These are phyloP conservation scores for Ciconia maguari DNA, from an alignment of 2,113 vertebrate genomes.

Conservation along the genomic window DNA sequence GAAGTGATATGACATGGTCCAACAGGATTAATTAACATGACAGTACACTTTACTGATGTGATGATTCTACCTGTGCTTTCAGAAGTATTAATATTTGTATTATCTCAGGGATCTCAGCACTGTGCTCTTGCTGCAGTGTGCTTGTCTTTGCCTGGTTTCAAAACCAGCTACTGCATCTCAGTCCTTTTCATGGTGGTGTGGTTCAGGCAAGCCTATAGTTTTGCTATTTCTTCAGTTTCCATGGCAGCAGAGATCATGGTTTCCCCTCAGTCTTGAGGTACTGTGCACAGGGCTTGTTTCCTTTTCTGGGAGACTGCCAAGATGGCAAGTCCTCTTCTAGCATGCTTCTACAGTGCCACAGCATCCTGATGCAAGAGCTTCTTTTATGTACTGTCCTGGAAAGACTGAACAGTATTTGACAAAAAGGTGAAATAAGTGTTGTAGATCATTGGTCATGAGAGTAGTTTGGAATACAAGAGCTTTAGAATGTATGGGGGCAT, in stretches of 20 bases:
- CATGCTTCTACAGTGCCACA: not conserved
- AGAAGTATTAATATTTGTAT: not conserved
- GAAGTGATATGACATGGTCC: not conserved
- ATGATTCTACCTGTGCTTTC: not conserved
- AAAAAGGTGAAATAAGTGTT: not conserved
- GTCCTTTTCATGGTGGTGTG: not conserved
- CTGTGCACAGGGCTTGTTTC: not conserved
- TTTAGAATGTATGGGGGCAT: not conserved
- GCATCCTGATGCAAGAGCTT: not conserved
- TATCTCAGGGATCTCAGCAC: not conserved
- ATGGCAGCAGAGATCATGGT: not conserved
- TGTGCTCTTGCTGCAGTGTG: not conserved
- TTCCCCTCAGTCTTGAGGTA: not conserved
- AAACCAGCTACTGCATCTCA: not conserved
- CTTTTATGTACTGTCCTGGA: not conserved
- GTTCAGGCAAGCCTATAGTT: not conserved
- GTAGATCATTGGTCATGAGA: not conserved
- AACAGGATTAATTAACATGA: not conserved
- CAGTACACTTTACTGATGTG: not conserved
- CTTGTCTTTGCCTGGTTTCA: not conserved
- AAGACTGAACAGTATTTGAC: not conserved
- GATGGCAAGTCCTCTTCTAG: not conserved
- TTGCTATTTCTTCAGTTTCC: not conserved
- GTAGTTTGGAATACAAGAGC: not conserved
- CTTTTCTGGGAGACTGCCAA: not conserved